Evolutionary conservation across 2,113 vertebrate species (phyloP).

Genomic region (Tragelaphus strepsiceros): DNA sequence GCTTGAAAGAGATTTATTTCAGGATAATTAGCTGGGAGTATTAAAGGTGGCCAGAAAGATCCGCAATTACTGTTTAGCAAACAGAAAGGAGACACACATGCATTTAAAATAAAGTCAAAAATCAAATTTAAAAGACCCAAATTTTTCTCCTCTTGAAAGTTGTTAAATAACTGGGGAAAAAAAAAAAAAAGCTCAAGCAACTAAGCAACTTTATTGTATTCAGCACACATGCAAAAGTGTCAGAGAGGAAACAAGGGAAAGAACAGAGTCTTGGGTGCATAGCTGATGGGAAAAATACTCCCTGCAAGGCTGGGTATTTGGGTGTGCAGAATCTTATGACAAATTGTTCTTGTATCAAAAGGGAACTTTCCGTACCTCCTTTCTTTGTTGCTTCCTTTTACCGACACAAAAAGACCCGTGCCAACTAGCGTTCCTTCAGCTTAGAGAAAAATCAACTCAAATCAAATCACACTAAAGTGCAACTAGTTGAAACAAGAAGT

Average conservation of each 20-base stretch:
- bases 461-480: neutral
- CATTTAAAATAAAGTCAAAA: slow-evolving; percentile 59
- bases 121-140: slow-evolving; percentile 72
- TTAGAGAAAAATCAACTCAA: slow-evolving; percentile 6
- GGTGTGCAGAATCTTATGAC: neutral
- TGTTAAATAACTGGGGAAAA: slow-evolving; percentile 73
- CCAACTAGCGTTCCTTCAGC: neutral
- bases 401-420: neutral
- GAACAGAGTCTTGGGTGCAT: neutral
- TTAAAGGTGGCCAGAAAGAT: slow-evolving; percentile 88
- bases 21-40: slow-evolving; percentile 91
- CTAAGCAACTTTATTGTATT: slow-evolving; percentile 73
- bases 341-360: neutral
- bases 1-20: slow-evolving; percentile 92
- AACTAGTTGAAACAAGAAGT: neutral
- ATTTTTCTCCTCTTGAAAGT: slow-evolving; percentile 77
- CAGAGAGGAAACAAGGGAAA: neutral
- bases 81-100: slow-evolving; percentile 80
- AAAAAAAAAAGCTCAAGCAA: slow-evolving; percentile 64
- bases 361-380: slow-evolving; percentile 35
- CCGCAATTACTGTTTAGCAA: slow-evolving; percentile 88
- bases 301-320: neutral
- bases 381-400: neutral
- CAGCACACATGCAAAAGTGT: slow-evolving; percentile 36
- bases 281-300: neutral